These are phyloP conservation scores for Halichoerus grypus DNA, from an alignment of 2,113 vertebrate genomes.

Conservation along the genomic window DNA sequence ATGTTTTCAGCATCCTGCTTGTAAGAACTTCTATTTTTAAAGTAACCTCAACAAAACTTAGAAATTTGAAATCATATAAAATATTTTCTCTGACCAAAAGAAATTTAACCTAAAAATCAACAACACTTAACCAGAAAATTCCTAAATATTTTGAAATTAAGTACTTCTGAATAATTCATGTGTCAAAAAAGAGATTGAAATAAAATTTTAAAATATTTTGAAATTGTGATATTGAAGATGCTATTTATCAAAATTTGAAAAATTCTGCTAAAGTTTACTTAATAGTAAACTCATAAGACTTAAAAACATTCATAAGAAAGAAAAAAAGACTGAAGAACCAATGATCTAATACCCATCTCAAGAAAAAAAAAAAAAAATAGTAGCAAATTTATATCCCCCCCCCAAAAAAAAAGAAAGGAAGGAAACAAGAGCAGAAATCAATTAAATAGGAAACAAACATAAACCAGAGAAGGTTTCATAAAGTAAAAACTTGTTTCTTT, in stretches of 20 bases:
- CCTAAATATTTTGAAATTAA: not conserved
- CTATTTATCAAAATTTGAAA: not conserved
- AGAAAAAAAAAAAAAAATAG: not conserved
- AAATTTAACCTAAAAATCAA: conserved; percentile 28
- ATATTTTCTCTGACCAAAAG: not conserved
- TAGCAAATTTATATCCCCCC: not conserved
- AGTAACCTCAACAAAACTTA: not conserved
- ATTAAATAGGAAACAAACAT: not conserved
- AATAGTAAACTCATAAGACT: not conserved
- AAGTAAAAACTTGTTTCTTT: not conserved
- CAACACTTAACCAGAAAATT: not conserved
- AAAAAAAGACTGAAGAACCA: not conserved
- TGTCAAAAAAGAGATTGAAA: not conserved
- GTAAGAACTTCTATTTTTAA: not conserved
- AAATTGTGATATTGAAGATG: not conserved
- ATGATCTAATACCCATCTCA: not conserved
- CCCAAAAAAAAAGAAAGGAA: not conserved
- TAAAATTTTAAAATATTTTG: not conserved
- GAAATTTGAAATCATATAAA: not conserved
- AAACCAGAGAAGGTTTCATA: not conserved
- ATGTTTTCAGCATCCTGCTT: not conserved
- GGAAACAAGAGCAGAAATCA: not conserved
- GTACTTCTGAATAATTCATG: not conserved
- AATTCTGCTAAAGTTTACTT: not conserved
- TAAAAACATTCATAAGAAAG: not conserved